A percentile compares a stretch with the other conserved stretches of the same genome.
These are phyloP conservation scores for Neelides sp. DNA, from an alignment of 1,140 invertebrate species.

Conservation along the genomic window DNA sequence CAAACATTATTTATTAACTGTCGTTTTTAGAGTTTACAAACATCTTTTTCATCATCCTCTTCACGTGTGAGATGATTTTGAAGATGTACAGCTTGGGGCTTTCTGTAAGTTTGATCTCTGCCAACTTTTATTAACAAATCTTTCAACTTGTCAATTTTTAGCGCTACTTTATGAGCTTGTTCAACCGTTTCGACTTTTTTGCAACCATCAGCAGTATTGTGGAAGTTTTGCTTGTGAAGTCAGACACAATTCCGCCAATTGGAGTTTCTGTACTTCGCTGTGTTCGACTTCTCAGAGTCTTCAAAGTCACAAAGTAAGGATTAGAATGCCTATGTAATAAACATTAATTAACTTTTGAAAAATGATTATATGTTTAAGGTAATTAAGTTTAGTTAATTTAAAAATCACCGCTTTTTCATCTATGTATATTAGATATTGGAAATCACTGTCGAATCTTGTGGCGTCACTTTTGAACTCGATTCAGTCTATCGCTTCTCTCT, in stretches of 20 bases:
- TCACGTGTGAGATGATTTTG: conserved; percentile 95
- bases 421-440: conserved; percentile 76
- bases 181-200: conserved; percentile 92
- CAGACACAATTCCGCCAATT: conserved; percentile 64
- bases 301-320: conserved; percentile 85
- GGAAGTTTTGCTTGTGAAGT: conserved; percentile 74
- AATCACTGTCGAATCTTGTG: conserved; percentile 91
- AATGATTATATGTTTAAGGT: too few relatives aligned
- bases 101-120: conserved; percentile 47
- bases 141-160: conserved; percentile 37
- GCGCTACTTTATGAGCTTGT: conserved; percentile 92
- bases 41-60: conserved; percentile 92
- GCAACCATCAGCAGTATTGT: conserved; percentile 92
- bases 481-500: conserved; percentile 91
- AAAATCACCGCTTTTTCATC: conserved; percentile 5
- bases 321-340: too few relatives aligned
- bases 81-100: conserved; percentile 99
- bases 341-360: too few relatives aligned
- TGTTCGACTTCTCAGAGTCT: conserved; percentile 86
- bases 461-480: conserved; percentile 96
- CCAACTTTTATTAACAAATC: background rate
- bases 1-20: conserved; percentile 22
- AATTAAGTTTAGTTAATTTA: background rate
- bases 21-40: conserved; percentile 72
- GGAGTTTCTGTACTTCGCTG: conserved; percentile 93